Conservation (phyloP, 2,113 vertebrate genomes). For the Hypomesus transpacificus region DNA sequence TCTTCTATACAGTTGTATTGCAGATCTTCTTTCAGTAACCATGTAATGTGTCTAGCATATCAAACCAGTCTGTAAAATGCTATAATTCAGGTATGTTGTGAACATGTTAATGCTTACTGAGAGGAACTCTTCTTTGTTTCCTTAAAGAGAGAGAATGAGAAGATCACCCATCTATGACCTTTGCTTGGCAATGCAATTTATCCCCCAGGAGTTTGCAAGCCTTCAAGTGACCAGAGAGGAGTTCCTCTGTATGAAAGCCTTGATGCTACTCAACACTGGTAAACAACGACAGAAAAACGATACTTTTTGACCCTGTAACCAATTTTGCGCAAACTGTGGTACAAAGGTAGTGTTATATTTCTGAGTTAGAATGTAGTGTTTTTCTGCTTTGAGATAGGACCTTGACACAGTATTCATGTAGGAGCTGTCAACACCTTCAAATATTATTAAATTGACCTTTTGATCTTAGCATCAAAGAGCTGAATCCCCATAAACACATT, state of each 20-base stretch:
- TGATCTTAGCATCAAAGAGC: neutral
- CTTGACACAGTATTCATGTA: slow-evolving; percentile 29
- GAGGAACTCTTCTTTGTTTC: slow-evolving; percentile 1
- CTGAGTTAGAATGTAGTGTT: neutral
- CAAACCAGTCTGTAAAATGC: too few relatives aligned
- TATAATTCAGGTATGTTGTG: too few relatives aligned
- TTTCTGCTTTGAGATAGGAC: neutral
- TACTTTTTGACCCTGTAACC: neutral
- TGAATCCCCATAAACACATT: neutral
- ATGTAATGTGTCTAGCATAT: too few relatives aligned
- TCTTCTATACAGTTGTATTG: neutral
- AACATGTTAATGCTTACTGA: slow-evolving; percentile 18
- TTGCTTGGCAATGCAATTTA: slow-evolving; percentile 92
- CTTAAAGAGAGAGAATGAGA: slow-evolving; percentile 87
- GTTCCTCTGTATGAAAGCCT: slow-evolving; percentile 97
- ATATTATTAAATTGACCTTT: slow-evolving; percentile 11
- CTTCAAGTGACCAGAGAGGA: slow-evolving; percentile 92
- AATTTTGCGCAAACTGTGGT: neutral
- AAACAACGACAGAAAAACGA: slow-evolving; percentile 38
- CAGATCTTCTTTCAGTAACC: too few relatives aligned
- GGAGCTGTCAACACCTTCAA: slow-evolving; percentile 25
- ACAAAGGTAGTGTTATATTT: neutral
- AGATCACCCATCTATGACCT: slow-evolving; percentile 91
- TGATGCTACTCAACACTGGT: slow-evolving; percentile 96
- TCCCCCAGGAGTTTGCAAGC: slow-evolving; percentile 92